phyloP scores from a whole-genome alignment of 37 sponge, comb jelly and placozoan genomes.

The Ianthella basta region DNA sequence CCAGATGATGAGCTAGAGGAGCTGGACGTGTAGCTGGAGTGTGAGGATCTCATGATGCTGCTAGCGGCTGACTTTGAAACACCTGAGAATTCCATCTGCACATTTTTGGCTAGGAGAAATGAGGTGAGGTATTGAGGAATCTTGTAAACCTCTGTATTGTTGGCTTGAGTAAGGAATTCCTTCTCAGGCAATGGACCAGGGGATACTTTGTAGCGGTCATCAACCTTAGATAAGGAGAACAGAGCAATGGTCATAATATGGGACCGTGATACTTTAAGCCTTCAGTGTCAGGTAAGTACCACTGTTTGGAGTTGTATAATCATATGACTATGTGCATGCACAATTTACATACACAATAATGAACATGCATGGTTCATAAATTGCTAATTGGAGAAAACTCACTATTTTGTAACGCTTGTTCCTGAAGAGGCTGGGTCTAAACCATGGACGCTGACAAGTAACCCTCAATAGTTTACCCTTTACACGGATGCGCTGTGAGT shows the following conservation, averaged over 20 bases:
- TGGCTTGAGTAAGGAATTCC: background rate
- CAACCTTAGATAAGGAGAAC: no score
- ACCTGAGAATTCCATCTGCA: constrained; percentile 10
- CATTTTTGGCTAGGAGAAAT: background rate
- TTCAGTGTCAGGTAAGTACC: no score
- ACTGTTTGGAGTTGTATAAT: no score
- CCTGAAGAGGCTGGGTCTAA: constrained; percentile 23
- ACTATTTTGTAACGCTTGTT: background rate
- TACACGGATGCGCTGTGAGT: background rate
- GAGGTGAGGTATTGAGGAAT: constrained; percentile 21
- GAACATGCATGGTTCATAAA: background rate
- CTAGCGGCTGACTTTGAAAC: background rate
- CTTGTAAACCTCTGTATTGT: background rate
- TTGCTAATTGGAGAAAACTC: background rate
- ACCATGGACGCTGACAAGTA: constrained; percentile 39
- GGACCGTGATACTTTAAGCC: no score
- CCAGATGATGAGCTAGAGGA: constrained; percentile 7
- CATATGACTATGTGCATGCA: no score
- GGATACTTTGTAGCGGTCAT: no score
- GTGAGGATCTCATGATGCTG: background rate
- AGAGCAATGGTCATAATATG: no score
- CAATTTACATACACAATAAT: no score
- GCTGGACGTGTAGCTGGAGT: background rate
- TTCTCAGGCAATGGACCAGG: no score
- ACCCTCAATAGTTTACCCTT: constrained; percentile 31